Evolutionary conservation across 53 echinoderm and acorn worm species (phyloP).

Genomic region (Astropecten irregularis): DNA sequence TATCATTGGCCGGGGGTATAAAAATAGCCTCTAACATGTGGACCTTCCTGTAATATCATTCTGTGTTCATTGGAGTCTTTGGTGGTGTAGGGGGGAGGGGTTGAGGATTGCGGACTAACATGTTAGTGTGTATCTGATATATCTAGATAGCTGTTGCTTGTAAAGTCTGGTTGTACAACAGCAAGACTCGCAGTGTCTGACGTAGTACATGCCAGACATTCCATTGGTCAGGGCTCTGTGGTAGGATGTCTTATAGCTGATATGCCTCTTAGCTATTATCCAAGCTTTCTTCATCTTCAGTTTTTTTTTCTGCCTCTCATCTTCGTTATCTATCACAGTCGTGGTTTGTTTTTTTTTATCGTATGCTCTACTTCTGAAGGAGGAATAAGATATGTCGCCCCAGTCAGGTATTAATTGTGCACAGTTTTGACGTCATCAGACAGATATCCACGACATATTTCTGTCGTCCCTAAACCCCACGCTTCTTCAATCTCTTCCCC

Average conservation of each 20-base stretch:
- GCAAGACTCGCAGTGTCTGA: slow-evolving; percentile 35
- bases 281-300: neutral
- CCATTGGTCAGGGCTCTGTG: slow-evolving; percentile 1
- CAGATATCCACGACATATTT: slow-evolving; percentile 44
- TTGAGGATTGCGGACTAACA: no score
- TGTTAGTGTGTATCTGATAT: no score
- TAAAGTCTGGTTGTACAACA: slow-evolving; percentile 1
- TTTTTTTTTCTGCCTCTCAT: neutral
- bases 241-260: slow-evolving; percentile 20
- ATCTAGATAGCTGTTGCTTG: no score
- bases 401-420: slow-evolving; percentile 24
- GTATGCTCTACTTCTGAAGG: no score
- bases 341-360: no score
- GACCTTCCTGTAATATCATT: neutral
- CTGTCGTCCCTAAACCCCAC: neutral
- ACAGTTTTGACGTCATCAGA: slow-evolving; percentile 48
- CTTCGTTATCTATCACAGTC: neutral
- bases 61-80: neutral
- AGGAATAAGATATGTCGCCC: slow-evolving; percentile 38
- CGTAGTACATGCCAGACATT: slow-evolving; percentile 46
- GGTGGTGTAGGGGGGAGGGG: neutral
- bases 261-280: slow-evolving; percentile 34
- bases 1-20: slow-evolving; percentile 21
- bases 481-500: neutral
- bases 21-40: slow-evolving; percentile 31